phyloP scores from a whole-genome alignment of 2,888 invertebrate species.

The Thymelicus sylvestris region DNA sequence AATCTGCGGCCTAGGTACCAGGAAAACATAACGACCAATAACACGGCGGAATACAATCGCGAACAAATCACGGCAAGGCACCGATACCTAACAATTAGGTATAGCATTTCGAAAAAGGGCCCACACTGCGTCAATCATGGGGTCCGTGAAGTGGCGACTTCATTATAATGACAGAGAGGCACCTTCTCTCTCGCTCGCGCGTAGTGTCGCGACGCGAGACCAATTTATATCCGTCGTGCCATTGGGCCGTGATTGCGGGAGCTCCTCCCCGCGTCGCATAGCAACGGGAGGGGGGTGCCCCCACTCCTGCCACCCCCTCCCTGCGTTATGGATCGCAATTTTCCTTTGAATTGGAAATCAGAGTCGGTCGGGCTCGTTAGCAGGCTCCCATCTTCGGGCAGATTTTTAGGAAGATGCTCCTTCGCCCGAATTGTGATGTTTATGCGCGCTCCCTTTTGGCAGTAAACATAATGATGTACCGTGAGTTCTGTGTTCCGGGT shows the following conservation, averaged over 20 bases:
- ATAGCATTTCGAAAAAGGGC: slow-evolving; percentile 75
- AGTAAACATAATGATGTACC: slow-evolving; percentile 28
- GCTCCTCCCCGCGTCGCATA: slow-evolving; percentile 87
- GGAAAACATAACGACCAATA: slow-evolving; percentile 38
- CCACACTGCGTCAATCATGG: slow-evolving; percentile 77
- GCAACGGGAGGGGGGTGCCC: slow-evolving; percentile 82
- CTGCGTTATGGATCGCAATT: slow-evolving; percentile 84
- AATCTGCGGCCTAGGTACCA: slow-evolving; percentile 26
- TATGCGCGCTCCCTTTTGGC: slow-evolving; percentile 47
- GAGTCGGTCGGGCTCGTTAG: slow-evolving; percentile 82
- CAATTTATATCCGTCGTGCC: slow-evolving; percentile 86
- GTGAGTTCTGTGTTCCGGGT: slow-evolving; percentile 11
- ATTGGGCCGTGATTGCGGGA: slow-evolving; percentile 85
- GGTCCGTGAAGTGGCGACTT: slow-evolving; percentile 76
- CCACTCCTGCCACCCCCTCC: slow-evolving; percentile 59
- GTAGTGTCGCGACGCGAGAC: slow-evolving; percentile 78
- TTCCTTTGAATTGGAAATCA: slow-evolving; percentile 86
- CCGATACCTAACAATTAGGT: slow-evolving; percentile 70
- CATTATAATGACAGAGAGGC: slow-evolving; percentile 74
- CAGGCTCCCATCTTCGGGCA: slow-evolving; percentile 74
- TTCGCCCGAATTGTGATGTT: slow-evolving; percentile 64
- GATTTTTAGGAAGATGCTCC: slow-evolving; percentile 67
- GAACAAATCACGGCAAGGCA: slow-evolving; percentile 69
- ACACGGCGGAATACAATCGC: slow-evolving; percentile 19
- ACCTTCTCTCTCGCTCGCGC: slow-evolving; percentile 62